Base-by-base conservation (phyloP, 2,797 vertebrate species). In the Enteromius unitaeniatus region DNA sequence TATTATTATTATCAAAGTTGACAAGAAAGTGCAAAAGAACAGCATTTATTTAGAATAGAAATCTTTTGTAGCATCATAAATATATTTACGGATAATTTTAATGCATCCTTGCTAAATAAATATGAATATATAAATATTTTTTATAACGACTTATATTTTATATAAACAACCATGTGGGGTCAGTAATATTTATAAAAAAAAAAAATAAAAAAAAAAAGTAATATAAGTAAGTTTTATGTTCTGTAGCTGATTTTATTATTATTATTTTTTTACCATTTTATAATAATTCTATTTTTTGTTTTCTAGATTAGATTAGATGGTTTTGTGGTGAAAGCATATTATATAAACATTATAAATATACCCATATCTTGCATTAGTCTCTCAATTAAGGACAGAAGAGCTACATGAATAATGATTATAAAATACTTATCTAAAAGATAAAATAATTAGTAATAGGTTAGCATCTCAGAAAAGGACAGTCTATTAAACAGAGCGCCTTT, bases 1-100 rank as follows among this genome's bases (percentile, higher is more conserved):
- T 42, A 42, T 42, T 62, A 6, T 62, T 28, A 28, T 62, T 15
- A 62, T 62, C 13, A 28, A 28, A 14, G 58, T 14, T 60, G n/a
- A 60, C 23, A 9, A 70, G 23, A 23, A 72, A 72, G 42, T 49
- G 23, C 42, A 72, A 72, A 70, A 26, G n/a, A 45, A 70, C n/a
- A 15, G 3, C 7, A 72, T 72, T 72, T 28, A 49, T 72, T 72
- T 47, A n/a, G 28, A 72, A 47, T 26, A 17, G 0, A 72, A 28
- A 17, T 49, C 1, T 19, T 28, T 31, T 49, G 23, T 73, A 49
- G 19, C 42, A 31, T 49, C 28, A 21, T 51, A 42, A 23, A 31
- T 13, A 9, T 6, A 26, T 73, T 51, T 51, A 31, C 17, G 31
- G 26, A 51, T 21, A 0, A 31, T 6, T 73, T 73, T 13, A 31